A percentile compares a stretch with the other conserved stretches of the same genome.
These are phyloP conservation scores for Dreissena polymorpha DNA, from an alignment of 1,140 invertebrate species.

Conservation along the genomic window DNA sequence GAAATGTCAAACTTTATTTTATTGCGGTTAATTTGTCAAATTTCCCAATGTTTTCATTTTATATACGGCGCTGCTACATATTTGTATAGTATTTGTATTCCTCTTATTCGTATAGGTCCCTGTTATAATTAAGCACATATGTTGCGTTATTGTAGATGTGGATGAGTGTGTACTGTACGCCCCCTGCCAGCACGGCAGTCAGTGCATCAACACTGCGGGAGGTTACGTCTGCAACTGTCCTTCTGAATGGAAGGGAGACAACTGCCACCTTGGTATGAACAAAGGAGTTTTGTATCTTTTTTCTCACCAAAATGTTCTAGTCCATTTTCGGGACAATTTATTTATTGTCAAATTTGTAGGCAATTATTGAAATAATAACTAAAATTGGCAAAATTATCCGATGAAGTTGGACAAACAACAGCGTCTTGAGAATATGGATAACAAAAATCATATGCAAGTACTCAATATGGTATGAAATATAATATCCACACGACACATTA, in stretches of 20 bases:
- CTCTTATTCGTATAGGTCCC: too few relatives aligned
- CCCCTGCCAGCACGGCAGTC: slow-evolving; percentile 71
- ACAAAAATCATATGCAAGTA: too few relatives aligned
- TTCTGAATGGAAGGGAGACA: slow-evolving; percentile 59
- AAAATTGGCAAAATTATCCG: too few relatives aligned
- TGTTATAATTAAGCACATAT: background rate
- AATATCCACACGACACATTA: too few relatives aligned
- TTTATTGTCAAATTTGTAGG: background rate
- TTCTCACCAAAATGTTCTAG: background rate
- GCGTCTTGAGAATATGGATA: too few relatives aligned
- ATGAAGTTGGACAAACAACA: too few relatives aligned
- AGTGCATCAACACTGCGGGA: slow-evolving; percentile 67
- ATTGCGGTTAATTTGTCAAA: too few relatives aligned
- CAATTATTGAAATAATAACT: background rate
- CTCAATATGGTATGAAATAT: too few relatives aligned
- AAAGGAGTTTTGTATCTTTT: background rate
- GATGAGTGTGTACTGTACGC: slow-evolving; percentile 68
- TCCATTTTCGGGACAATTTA: background rate
- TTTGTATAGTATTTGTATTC: too few relatives aligned
- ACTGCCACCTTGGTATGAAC: slow-evolving; percentile 56
- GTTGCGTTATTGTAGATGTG: slow-evolving; percentile 57
- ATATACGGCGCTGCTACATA: too few relatives aligned
- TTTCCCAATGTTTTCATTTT: too few relatives aligned
- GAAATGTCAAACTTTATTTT: too few relatives aligned
- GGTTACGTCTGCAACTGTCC: slow-evolving; percentile 68